Conservation (phyloP, 2,797 vertebrate genomes). For the Pelodytes ibericus region DNA sequence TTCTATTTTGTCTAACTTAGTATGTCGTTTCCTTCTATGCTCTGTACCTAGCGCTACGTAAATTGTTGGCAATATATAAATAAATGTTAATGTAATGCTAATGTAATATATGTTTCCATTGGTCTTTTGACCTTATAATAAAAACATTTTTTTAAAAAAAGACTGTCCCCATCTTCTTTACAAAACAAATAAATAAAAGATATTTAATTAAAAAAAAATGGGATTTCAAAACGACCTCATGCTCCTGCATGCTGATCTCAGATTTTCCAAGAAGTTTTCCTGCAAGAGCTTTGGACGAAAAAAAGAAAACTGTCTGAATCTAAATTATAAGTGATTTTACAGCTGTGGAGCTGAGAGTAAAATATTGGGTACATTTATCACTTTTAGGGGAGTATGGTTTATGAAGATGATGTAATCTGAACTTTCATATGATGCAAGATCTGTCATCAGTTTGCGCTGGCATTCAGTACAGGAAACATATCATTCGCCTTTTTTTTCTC, state of each 20-base stretch:
- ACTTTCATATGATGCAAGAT: conserved; percentile 43
- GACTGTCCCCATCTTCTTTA: not conserved
- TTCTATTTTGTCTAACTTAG: too few relatives aligned
- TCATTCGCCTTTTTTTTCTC: conserved; percentile 5
- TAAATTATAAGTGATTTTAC: not conserved
- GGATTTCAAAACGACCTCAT: not conserved
- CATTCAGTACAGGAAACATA: conserved; percentile 24
- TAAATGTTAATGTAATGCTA: too few relatives aligned
- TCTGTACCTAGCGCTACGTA: too few relatives aligned
- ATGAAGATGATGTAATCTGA: conserved; percentile 32
- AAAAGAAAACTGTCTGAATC: not conserved
- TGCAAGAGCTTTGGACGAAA: conserved; percentile 3
- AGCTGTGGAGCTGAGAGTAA: conserved; percentile 22
- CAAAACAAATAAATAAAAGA: not conserved
- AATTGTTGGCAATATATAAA: too few relatives aligned
- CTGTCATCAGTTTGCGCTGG: conserved; percentile 19
- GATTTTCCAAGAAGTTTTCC: conserved; percentile 15
- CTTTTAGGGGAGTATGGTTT: not conserved
- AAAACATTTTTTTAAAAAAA: too few relatives aligned
- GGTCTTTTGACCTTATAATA: too few relatives aligned
- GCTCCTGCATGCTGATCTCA: conserved; percentile 13
- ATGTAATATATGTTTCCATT: too few relatives aligned
- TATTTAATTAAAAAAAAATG: not conserved
- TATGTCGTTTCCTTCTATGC: too few relatives aligned
- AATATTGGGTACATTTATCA: conserved; percentile 18